Evolutionary conservation across 2,888 invertebrate genomes (phyloP).

Genomic region (Cremastinae sp.): DNA sequence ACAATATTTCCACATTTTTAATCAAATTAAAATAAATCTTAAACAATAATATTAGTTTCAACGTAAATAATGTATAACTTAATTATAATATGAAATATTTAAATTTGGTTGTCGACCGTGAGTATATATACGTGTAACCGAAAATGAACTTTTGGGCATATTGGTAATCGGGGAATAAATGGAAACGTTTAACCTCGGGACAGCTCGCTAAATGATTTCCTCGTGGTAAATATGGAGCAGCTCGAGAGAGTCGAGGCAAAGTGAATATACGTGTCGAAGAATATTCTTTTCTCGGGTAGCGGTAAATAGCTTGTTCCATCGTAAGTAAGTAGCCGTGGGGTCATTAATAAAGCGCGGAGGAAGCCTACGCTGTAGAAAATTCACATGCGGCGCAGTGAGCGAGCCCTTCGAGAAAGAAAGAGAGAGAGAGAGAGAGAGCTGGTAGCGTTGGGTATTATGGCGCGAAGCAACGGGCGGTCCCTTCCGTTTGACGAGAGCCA

Average conservation of each 20-base stretch:
- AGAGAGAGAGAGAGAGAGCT: constrained; percentile 39
- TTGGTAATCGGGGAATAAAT: too few species aligned
- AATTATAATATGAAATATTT: too few species aligned
- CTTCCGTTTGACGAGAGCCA: constrained; percentile 80
- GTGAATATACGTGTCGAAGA: constrained; percentile 52
- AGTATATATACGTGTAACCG: too few species aligned
- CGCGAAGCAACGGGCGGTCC: constrained; percentile 79
- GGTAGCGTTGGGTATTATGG: constrained; percentile 75
- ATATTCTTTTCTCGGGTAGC: constrained; percentile 37
- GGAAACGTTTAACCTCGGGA: neutral
- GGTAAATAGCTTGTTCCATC: constrained; percentile 70
- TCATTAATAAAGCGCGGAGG: constrained; percentile 76
- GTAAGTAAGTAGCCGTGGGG: constrained; percentile 75
- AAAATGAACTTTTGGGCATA: too few species aligned
- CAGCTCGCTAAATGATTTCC: neutral
- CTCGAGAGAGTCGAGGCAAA: constrained; percentile 11
- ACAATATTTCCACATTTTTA: too few species aligned
- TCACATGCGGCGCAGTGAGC: constrained; percentile 2
- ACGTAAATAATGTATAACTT: too few species aligned
- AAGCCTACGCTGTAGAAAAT: constrained; percentile 56
- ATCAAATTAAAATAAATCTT: too few species aligned
- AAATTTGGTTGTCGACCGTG: too few species aligned
- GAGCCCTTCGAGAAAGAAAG: constrained; percentile 3
- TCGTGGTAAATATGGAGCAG: constrained; percentile 15
- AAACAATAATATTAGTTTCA: too few species aligned